Evolutionary conservation across 1,140 invertebrate genomes (phyloP).

Genomic region (Atopsyche davidsoni): DNA sequence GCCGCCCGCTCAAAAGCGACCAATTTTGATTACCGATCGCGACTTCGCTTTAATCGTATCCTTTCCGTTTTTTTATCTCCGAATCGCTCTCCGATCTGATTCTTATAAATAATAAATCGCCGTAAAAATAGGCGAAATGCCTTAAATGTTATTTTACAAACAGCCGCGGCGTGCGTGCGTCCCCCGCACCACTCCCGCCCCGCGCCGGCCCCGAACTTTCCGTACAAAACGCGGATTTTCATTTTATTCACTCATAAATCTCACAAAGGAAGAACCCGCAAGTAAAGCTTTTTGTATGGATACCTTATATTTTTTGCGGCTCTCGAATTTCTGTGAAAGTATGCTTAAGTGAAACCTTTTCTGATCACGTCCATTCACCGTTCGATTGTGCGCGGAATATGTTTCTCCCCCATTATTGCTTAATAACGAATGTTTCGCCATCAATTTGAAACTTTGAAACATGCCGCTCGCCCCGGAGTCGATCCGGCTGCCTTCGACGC

Average conservation of each 20-base stretch:
- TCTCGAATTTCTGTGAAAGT: slow-evolving; percentile 30
- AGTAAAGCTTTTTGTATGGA: slow-evolving; percentile 29
- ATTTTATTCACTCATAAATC: slow-evolving; percentile 31
- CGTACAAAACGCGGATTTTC: slow-evolving; percentile 27
- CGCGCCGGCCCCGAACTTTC: slow-evolving; percentile 25
- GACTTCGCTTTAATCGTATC: slow-evolving; percentile 10
- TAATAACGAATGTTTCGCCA: slow-evolving; percentile 20
- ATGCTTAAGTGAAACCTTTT: slow-evolving; percentile 31
- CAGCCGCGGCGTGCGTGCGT: slow-evolving; percentile 2
- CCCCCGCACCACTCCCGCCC: slow-evolving; percentile 10
- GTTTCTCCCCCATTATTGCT: slow-evolving; percentile 19
- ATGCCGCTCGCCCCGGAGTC: no score
- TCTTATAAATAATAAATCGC: slow-evolving; percentile 15
- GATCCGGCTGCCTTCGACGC: no score
- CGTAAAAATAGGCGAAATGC: slow-evolving; percentile 15
- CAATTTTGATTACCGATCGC: neutral
- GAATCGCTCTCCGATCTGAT: slow-evolving; percentile 5
- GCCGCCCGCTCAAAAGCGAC: no score
- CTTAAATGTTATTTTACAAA: slow-evolving; percentile 12
- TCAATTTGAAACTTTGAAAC: slow-evolving; percentile 13
- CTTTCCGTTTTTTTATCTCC: slow-evolving; percentile 2
- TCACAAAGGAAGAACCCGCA: slow-evolving; percentile 28
- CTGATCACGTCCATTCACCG: slow-evolving; percentile 30
- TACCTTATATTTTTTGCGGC: slow-evolving; percentile 30
- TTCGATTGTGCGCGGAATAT: slow-evolving; percentile 27